Conservation (phyloP, 2,888 invertebrate species). For the Parnassius smintheus region DNA sequence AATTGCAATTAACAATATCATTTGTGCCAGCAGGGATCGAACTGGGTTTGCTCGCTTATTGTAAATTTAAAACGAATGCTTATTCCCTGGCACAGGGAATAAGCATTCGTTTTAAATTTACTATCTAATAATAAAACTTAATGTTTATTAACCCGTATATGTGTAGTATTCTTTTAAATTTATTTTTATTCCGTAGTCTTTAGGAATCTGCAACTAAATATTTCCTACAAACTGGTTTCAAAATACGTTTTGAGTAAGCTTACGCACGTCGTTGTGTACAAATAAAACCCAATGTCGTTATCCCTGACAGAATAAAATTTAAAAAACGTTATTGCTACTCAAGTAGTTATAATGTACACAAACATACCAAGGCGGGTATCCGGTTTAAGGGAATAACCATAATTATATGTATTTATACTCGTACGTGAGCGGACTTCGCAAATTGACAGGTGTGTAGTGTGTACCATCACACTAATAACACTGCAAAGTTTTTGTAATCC, state of each 20-base stretch:
- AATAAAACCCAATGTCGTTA: slow-evolving; percentile 43
- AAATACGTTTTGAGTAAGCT: background rate
- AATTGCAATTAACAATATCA: no score
- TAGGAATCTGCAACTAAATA: background rate
- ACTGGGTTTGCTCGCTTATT: no score
- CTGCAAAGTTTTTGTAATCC: slow-evolving; percentile 17
- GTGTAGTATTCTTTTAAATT: no score
- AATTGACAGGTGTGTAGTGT: slow-evolving; percentile 45
- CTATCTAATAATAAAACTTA: no score
- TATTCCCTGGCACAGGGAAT: no score
- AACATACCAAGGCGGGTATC: slow-evolving; percentile 46
- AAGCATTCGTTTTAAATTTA: no score
- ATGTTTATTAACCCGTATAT: no score
- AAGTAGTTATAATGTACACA: slow-evolving; percentile 30
- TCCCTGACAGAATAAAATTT: slow-evolving; percentile 43
- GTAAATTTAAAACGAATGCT: no score
- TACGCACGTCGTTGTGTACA: slow-evolving; percentile 19
- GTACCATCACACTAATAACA: slow-evolving; percentile 30
- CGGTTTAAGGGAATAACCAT: slow-evolving; percentile 71
- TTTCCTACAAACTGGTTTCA: background rate
- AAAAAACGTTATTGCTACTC: slow-evolving; percentile 32
- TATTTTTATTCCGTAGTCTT: background rate
- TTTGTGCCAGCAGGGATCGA: no score
- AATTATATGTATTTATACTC: slow-evolving; percentile 24
- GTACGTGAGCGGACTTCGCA: slow-evolving; percentile 55